Conservation (phyloP, 1,140 invertebrate genomes). For the Tetramorium simillimum region DNA sequence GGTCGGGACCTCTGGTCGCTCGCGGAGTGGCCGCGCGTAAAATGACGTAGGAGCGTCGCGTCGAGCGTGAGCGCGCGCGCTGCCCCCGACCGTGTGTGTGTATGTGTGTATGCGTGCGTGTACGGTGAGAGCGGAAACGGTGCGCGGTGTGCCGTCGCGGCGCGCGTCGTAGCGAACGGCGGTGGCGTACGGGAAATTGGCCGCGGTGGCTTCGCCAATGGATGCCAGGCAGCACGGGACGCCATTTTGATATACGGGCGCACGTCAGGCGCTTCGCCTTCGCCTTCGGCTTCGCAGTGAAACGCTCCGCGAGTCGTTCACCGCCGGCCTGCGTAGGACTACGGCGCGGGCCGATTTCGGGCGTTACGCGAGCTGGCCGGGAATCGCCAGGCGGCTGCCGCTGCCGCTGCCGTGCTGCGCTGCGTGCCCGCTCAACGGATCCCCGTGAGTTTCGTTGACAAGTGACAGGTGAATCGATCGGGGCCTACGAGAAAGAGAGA, state of each 20-base stretch:
- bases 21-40: constrained; percentile 71
- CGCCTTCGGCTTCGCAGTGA: constrained; percentile 60
- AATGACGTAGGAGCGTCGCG: constrained; percentile 73
- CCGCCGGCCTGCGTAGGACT: constrained; percentile 56
- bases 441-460: constrained; percentile 75
- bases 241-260: constrained; percentile 84
- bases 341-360: constrained; percentile 64
- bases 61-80: constrained; percentile 64
- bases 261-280: constrained; percentile 78
- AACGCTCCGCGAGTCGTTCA: constrained; percentile 69
- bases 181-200: constrained; percentile 74
- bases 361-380: constrained; percentile 29
- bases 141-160: constrained; percentile 70
- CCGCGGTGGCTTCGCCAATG: constrained; percentile 77
- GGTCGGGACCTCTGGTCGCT: constrained; percentile 39
- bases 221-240: constrained; percentile 80
- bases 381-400: constrained; percentile 42
- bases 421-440: constrained; percentile 65
- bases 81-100: background rate
- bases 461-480: constrained; percentile 82
- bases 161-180: constrained; percentile 69
- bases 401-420: constrained; percentile 17
- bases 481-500: constrained; percentile 62
- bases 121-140: constrained; percentile 66
- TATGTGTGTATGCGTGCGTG: no score